Evolutionary conservation across 2,888 invertebrate genomes (phyloP).

Genomic region (Lasioglossum leucozonium): DNA sequence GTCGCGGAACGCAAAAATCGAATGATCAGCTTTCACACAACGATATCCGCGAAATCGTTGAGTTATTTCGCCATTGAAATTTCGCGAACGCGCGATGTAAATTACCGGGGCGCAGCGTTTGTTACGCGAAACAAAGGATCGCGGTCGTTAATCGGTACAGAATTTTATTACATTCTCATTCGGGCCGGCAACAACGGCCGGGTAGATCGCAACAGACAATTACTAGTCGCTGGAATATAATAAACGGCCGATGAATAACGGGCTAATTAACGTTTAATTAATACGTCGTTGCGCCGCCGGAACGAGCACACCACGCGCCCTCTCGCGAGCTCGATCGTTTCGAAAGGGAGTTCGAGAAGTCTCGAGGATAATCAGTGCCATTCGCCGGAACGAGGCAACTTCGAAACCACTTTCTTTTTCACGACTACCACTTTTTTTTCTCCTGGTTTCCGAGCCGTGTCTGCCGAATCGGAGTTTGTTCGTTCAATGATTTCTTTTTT

Average conservation of each 20-base stretch:
- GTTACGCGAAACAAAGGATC: conserved; percentile 44
- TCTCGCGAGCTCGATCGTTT: conserved; percentile 1
- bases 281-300: conserved; percentile 1
- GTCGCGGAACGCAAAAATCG: conserved; percentile 21
- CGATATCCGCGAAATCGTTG: background rate
- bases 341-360: background rate
- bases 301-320: background rate
- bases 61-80: conserved; percentile 28
- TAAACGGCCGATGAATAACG: conserved; percentile 35
- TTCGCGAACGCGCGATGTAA: background rate
- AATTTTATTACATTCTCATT: conserved; percentile 50
- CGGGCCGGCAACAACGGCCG: conserved; percentile 17
- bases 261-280: conserved; percentile 48
- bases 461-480: background rate
- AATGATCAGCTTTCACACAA: background rate
- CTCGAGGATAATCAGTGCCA: background rate
- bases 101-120: conserved; percentile 23
- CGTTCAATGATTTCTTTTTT: background rate
- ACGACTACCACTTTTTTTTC: background rate
- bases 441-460: background rate
- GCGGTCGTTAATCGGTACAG: conserved; percentile 32
- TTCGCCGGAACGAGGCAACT: background rate
- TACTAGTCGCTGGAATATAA: conserved; percentile 32
- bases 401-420: conserved; percentile 11
- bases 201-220: conserved; percentile 33